Base-by-base conservation (phyloP, 1,140 invertebrate species). In the Penaeus indicus region DNA sequence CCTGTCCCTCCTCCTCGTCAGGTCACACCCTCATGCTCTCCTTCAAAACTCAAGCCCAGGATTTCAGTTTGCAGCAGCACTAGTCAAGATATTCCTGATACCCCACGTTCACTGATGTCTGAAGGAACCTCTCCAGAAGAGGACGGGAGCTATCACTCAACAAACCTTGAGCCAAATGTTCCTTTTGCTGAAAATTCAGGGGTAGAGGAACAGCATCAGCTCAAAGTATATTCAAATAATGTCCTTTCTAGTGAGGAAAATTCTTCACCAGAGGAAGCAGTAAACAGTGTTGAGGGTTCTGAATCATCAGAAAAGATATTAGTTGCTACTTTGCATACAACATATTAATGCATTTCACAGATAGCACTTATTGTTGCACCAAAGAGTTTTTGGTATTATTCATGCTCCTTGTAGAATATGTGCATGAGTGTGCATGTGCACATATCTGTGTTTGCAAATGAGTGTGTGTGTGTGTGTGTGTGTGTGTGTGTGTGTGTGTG, bases 131-230 rank as follows among this genome's bases (percentile, higher is more conserved):
- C 85, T 42, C 85, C 78, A 47, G 85, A 86, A 21, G 85, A 86
- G 47, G 85, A 86, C 0, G 78, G 42, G 0, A 86, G 85, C 47
- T 86, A 54, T 60, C 85, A 86, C 77, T 86, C 85, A 19, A 86
- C 77, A 21, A 60, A 67, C 69, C 77, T 61, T 21, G 85, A 86
- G 8, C 60, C 47, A 67, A 54, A 62, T 38, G n/a, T n/a, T 16
- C n/a, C 21, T 21, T 62, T 21, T 25, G n/a, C 11, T 60, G 85
- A 80, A 25, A n/a, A 32, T 27, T 27, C 22, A 8, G 22, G 22
- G 1, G 75, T 38, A 47, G 77, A 63, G 11, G 75, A 78, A 42
- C n/a, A 38, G 38, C 79, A 22, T 61, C 18, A 47, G 54, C 38
- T 61, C 3, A 10, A 18, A 22, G 0, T 18, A 25, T 18, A 60